Percentiles rank a stretch among this genome's conserved stretches.
Evolutionary conservation across 2,113 vertebrate genomes (phyloP).

Genomic region (Triplophysa dalaica): DNA sequence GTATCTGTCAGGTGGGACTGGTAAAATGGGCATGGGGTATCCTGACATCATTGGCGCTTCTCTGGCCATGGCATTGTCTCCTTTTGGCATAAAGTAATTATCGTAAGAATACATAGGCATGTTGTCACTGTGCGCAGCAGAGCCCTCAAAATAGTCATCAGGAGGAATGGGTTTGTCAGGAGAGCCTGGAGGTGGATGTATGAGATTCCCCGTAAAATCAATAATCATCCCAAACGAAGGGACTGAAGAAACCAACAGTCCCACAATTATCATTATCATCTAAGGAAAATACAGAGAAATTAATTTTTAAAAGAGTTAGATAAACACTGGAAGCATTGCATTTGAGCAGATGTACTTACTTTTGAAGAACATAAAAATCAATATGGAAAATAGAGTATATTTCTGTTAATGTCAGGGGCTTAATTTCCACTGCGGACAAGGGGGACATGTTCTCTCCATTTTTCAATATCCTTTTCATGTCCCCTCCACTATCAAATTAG

Average conservation of each 20-base stretch:
- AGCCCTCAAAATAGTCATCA: neutral
- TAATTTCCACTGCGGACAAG: too few species aligned
- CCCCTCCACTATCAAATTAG: too few species aligned
- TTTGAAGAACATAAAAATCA: neutral
- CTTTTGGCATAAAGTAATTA: neutral
- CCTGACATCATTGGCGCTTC: constrained; percentile 1
- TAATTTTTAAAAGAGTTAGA: neutral
- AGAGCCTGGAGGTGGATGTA: constrained; percentile 30
- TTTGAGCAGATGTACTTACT: neutral
- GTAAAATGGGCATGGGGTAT: neutral
- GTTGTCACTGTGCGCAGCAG: neutral
- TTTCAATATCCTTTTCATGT: too few species aligned
- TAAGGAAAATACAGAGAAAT: constrained; percentile 2
- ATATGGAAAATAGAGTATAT: too few species aligned
- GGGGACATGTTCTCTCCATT: too few species aligned
- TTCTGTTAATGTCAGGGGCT: too few species aligned
- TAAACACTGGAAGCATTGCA: neutral
- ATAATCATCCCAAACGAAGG: constrained; percentile 48
- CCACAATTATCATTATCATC: constrained; percentile 47
- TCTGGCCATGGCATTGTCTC: constrained; percentile 15
- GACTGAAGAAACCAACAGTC: constrained; percentile 42
- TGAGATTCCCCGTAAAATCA: neutral
- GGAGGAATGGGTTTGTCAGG: constrained; percentile 10
- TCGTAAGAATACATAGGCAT: neutral
- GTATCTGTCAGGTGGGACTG: neutral